Conservation (phyloP, 2,888 invertebrate species). For the Polia nebulosa region DNA sequence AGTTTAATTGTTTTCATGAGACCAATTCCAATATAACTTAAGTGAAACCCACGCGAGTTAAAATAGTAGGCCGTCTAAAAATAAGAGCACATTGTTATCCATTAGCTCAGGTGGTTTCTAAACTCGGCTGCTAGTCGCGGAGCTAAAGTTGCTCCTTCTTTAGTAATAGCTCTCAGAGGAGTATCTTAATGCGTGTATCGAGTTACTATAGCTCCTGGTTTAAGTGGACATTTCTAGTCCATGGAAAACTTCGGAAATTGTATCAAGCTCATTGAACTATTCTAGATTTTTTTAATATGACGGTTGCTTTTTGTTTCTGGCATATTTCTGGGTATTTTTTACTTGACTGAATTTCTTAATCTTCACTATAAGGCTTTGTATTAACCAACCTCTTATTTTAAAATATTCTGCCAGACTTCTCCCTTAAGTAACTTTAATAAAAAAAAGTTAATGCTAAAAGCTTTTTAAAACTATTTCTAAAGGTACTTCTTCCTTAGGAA, state of each 20-base stretch:
- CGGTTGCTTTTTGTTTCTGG: neutral
- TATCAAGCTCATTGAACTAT: neutral
- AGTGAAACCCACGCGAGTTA: slow-evolving; percentile 3
- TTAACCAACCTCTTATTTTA: slow-evolving; percentile 11
- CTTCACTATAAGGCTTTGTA: neutral
- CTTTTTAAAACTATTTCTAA: neutral
- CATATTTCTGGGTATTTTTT: neutral
- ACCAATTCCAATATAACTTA: slow-evolving; percentile 1
- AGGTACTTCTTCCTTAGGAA: neutral
- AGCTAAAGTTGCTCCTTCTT: slow-evolving; percentile 41
- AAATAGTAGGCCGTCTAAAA: slow-evolving; percentile 21
- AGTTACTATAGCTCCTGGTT: slow-evolving; percentile 9
- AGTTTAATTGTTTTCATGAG: neutral
- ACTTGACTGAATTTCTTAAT: slow-evolving; percentile 5
- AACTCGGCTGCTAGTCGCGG: slow-evolving; percentile 48
- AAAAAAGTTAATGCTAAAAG: slow-evolving; percentile 34
- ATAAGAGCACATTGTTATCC: slow-evolving; percentile 53
- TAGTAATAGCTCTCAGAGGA: slow-evolving; percentile 65
- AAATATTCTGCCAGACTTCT: slow-evolving; percentile 3
- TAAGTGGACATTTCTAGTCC: neutral
- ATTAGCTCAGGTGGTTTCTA: slow-evolving; percentile 63
- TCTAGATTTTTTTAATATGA: neutral
- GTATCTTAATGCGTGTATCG: slow-evolving; percentile 35
- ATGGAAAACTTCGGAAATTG: neutral
- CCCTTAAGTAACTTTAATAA: neutral